Evolutionary conservation across 2,888 invertebrate species (phyloP).

Genomic region (Leptinotarsa haldemani): DNA sequence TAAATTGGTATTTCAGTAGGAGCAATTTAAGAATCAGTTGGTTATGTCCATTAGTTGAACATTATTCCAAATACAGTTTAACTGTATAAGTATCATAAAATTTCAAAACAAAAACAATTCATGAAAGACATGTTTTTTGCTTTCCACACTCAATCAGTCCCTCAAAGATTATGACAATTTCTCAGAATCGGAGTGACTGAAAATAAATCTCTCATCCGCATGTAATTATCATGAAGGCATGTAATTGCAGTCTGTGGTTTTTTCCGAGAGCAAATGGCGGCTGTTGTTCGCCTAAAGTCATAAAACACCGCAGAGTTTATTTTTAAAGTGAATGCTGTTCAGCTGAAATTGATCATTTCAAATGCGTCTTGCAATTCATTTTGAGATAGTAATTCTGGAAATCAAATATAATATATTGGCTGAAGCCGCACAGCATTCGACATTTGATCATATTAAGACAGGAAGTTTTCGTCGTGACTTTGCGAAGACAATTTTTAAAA

Average conservation of each 20-base stretch:
- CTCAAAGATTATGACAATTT: not conserved
- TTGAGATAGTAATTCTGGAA: not conserved
- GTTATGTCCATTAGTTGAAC: too few relatives aligned
- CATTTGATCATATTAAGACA: not conserved
- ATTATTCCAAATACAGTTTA: too few relatives aligned
- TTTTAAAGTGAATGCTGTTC: conserved; percentile 4
- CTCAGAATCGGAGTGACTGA: not conserved
- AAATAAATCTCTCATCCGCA: not conserved
- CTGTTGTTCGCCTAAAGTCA: not conserved
- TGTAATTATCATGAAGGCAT: conserved; percentile 3
- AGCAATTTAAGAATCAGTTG: too few relatives aligned
- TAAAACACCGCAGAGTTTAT: conserved; percentile 4
- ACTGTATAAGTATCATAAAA: too few relatives aligned
- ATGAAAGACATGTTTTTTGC: not conserved
- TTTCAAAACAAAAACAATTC: too few relatives aligned
- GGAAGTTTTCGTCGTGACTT: not conserved
- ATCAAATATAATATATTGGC: not conserved
- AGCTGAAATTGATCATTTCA: conserved; percentile 4
- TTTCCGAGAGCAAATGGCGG: not conserved
- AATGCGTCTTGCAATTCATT: conserved; percentile 3
- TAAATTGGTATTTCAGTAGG: too few relatives aligned
- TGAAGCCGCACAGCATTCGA: not conserved
- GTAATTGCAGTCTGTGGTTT: not conserved
- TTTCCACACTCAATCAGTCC: not conserved
- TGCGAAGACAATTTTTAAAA: not conserved